Conservation (phyloP, 2,797 vertebrate genomes). For the Mionectes olivaceus region DNA sequence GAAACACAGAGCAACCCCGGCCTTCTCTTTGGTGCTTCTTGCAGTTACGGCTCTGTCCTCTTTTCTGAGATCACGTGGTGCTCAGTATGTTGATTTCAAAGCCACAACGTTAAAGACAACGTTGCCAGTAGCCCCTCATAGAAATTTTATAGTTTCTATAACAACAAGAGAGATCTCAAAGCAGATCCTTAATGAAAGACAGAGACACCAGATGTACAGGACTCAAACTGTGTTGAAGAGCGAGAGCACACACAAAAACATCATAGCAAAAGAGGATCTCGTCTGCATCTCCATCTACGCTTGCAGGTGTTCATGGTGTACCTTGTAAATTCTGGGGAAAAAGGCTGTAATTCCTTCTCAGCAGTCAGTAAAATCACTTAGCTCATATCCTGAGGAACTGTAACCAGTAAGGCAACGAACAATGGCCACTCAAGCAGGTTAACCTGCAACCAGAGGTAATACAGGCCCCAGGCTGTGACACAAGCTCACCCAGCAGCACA, state of each 20-base stretch:
- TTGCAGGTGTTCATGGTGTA: neutral
- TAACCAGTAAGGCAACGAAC: neutral
- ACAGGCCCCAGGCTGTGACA: neutral
- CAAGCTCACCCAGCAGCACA: neutral
- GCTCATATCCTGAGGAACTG: neutral
- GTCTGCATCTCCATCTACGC: neutral
- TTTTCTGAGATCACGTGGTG: neutral
- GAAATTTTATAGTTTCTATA: neutral
- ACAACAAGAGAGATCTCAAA: neutral
- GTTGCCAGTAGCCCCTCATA: neutral
- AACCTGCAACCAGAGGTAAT: neutral
- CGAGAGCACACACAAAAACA: neutral
- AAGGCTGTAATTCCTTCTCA: neutral
- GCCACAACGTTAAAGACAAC: neutral
- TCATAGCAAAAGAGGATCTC: neutral
- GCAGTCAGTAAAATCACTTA: neutral
- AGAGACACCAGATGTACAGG: neutral
- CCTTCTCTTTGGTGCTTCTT: neutral
- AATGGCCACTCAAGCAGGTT: neutral
- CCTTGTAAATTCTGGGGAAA: neutral
- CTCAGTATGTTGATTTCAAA: neutral
- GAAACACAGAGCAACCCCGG: neutral
- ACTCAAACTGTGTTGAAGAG: neutral
- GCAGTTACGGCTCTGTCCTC: neutral
- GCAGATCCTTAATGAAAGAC: neutral